Base-by-base conservation (phyloP, 2,888 invertebrate species). In the Melanotus villosus region DNA sequence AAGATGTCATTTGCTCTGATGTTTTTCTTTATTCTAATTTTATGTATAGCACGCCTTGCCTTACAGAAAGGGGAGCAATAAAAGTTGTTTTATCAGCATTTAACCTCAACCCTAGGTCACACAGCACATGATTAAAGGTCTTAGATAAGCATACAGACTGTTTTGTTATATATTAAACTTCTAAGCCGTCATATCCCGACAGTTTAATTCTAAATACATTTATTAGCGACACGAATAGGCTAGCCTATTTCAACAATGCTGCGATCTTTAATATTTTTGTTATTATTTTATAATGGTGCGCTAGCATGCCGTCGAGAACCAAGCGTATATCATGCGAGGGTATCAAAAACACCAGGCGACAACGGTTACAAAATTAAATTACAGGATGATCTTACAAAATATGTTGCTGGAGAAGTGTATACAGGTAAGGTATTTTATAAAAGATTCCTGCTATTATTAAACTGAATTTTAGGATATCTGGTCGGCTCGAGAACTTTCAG, bases 321-420 rank as follows among this genome's bases (percentile, higher is more conserved):
- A 5, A 84, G 82, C 71, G 78, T 82, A 58, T 85, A 85, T 69
- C 84, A 84, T 54, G 86, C 87, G 26, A 82, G 84, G 74, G 82
- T 81, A 30, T 76, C 79, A 79, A 89, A 92, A 85, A 87, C 90
- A 74, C 89, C 91, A 18, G 96, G 96, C 23, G 96, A 96, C 86
- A 95, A 95, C 86, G 95, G 93, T 80, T 97, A 94, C 86, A 89
- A 90, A 78, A 90, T 97, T 79, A 87, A 92, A 80, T 88, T 96
- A 78, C 93, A 92, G 79, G 94, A 93, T 41, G 91, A 92, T 78
- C 89, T 93, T 18, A 91, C 92, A 80, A 91, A 93, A 81, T 97
- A 96, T 84, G 89, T 91, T 62, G 94, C 96, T 1, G 94, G 92
- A 71, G 90, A 93, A 80, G 88, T 93, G 75, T 96, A 97, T 81